Base-by-base conservation (phyloP, 2,888 invertebrate species). In the Andrena flavipes region DNA sequence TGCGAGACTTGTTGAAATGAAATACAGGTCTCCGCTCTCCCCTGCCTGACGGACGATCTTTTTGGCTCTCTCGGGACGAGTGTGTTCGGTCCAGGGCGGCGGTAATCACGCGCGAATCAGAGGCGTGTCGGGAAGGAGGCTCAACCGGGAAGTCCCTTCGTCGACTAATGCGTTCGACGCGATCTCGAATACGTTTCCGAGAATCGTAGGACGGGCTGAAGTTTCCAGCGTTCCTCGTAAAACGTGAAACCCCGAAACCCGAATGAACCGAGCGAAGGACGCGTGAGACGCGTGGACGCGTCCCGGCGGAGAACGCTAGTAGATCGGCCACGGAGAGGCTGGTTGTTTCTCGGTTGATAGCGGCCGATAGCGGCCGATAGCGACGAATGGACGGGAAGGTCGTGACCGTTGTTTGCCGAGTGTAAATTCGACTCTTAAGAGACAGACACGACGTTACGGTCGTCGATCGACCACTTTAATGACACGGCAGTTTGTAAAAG, bases 91-190 rank as follows among this genome's bases (percentile, higher is more conserved):
- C 60, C 65, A 64, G 77, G 69, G 23, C 67, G 60, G 23, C 35
- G 71, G 88, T 80, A 86, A 87, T 87, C 83, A 86, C 86, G 87
- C 80, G 88, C 84, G 83, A 88, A 88, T 88, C 87, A 88, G 87
- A 80, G 86, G 87, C 87, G 87, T 88, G 87, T 85, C 88, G 69
- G 30, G 59, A 69, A 56, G 26, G 26, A 56, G 23, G 72, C 71
- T 80, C 81, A 5, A 67, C 64, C 83, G 67, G 67, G 83, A 80
- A 86, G 79, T 68, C 79, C 81, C 80, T 78, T 79, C 65, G 49
- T 80, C 75, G 71, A 64, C 65, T 84, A 84, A 86, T 76, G 84
- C 84, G 86, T 59, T 76, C 62, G 71, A 48, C 80, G 77, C 73
- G 86, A 81, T 81, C 75, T 69, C 72, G 62, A 77, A 82, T 64